Conservation (phyloP, 1,140 invertebrate genomes). For the Trigoniulus corallinus region DNA sequence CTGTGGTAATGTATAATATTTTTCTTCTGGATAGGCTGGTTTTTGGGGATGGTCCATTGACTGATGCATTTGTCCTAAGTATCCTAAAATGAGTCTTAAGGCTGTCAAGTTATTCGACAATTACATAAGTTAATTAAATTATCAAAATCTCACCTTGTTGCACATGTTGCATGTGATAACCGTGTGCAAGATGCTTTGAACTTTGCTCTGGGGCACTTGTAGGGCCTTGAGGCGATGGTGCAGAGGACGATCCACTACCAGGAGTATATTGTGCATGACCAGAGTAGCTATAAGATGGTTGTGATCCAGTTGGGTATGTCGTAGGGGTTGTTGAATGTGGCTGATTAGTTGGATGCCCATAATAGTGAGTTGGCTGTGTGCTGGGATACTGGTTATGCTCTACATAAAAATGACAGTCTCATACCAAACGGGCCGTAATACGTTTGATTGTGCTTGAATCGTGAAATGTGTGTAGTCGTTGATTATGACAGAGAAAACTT, state of each 20-base stretch:
- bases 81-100: conserved; percentile 13
- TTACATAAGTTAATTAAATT: neutral
- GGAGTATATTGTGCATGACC: neutral
- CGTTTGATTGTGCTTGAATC: neutral
- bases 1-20: conserved; percentile 3
- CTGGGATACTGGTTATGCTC: neutral
- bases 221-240: neutral
- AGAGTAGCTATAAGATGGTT: neutral
- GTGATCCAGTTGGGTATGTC: neutral
- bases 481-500: conserved; percentile 10
- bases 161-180: neutral
- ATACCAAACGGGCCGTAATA: neutral
- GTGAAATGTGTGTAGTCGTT: no score
- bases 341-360: neutral
- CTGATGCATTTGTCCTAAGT: conserved; percentile 15
- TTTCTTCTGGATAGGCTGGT: conserved; percentile 14
- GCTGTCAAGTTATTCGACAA: no score
- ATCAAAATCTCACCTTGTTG: neutral
- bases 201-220: neutral
- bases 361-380: neutral
- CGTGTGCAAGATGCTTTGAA: neutral
- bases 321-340: neutral
- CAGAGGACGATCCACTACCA: no score
- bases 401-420: neutral
- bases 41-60: conserved; percentile 21